A percentile compares a stretch with the other conserved stretches of the same genome.
Evolutionary conservation across 2,113 vertebrate genomes (phyloP).

Genomic region (Genyomyrus donnyi): DNA sequence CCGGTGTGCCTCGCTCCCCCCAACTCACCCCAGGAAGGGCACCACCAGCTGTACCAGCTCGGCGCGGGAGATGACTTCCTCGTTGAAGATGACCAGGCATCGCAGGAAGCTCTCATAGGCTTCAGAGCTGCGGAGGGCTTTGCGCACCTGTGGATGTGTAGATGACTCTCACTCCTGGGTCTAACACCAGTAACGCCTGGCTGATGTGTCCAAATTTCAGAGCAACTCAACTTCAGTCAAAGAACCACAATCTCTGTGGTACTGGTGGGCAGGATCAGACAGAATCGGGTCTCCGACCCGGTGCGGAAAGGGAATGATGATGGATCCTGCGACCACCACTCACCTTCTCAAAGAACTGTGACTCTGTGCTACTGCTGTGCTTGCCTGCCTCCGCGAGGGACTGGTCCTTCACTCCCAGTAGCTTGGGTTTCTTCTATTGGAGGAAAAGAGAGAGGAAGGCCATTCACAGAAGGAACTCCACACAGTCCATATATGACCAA

Average conservation of each 20-base stretch:
- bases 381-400: constrained; percentile 79
- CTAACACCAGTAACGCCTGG: neutral
- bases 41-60: constrained; percentile 94
- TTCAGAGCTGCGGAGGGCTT: constrained; percentile 84
- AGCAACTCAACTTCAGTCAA: neutral
- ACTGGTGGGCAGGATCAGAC: neutral
- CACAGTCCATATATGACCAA: neutral
- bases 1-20: neutral
- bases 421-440: constrained; percentile 87
- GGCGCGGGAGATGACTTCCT: constrained; percentile 90
- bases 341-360: constrained; percentile 97
- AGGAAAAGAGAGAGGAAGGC: constrained; percentile 1
- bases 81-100: constrained; percentile 94
- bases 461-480: neutral
- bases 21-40: constrained; percentile 86
- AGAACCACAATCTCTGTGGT: neutral
- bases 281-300: neutral
- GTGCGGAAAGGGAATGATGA: neutral
- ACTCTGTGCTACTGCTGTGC: constrained; percentile 87
- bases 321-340: constrained; percentile 15
- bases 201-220: neutral
- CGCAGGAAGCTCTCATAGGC: constrained; percentile 93
- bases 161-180: neutral
- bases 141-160: constrained; percentile 69
- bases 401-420: constrained; percentile 80